Evolutionary conservation across 2,797 vertebrate genomes (phyloP), one percentile per base, ranked within the genome.

Genomic region (Sphenopsis melanotis): DNA sequence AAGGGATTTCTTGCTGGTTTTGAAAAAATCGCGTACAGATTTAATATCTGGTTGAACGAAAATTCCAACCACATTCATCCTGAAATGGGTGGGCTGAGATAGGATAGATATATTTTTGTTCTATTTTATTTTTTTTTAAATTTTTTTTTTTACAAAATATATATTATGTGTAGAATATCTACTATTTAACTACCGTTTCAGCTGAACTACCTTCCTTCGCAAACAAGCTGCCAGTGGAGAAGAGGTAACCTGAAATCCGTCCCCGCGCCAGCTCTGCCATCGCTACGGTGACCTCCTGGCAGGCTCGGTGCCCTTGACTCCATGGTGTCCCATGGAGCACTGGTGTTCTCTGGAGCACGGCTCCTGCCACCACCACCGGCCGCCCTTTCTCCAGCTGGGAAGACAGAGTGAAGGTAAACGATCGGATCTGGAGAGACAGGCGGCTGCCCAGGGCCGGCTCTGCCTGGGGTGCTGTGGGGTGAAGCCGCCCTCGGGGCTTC

Each of bases 111-210:
- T 89, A 92, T 89, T 89, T 94, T 95, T 87, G 63, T 96, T 96
- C 81, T 90, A 76, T 93, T 94, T 95, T 86, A 32, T 93, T 91
- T 84, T 61, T 60, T 84, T 34, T 61, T 29, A 4, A 15, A 3
- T 20, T 39, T 42, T 34, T 65, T 95, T 95, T 96, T 96, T 93
- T 96, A 96, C 94, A 96, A 96, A 96, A 96, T 95, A 97, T 96
- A 96, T 87, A 95, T 91, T 94, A 95, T 96, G 92, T 95, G 92
- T 95, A 95, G 94, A 95, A 95, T 97, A 95, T 97, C 93, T 97
- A 95, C 93, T 96, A 94, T 94, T 94, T 87, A 76, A 95, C 95
- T 96, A 93, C 93, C 71, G 10, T 80, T 92, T 94, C 49, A 95
- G 86, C 94, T 87, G 70, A 93, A 80, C 91, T 46, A 90, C 83